These are phyloP conservation scores for Barypeithes pellucidus DNA, from an alignment of 2,888 invertebrate species.

Conservation along the genomic window DNA sequence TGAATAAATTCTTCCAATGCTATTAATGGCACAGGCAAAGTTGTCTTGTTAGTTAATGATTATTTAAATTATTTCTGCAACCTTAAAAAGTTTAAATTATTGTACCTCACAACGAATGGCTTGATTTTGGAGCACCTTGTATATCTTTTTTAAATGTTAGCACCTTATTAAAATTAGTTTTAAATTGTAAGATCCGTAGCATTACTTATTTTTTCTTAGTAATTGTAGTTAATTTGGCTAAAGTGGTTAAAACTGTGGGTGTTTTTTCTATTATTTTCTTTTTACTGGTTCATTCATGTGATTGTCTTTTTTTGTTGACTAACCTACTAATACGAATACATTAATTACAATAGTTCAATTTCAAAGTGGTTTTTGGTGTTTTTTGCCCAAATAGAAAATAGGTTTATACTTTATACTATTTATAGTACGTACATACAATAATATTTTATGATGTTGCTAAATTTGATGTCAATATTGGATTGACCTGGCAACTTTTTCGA, in stretches of 20 bases:
- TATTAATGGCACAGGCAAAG: too few relatives aligned
- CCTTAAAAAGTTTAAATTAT: too few relatives aligned
- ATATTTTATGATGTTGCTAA: too few relatives aligned
- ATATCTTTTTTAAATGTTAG: constrained; percentile 2
- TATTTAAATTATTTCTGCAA: too few relatives aligned
- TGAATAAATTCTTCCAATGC: too few relatives aligned
- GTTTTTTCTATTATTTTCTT: constrained; percentile 3
- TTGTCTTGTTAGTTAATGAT: too few relatives aligned
- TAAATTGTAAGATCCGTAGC: constrained; percentile 19
- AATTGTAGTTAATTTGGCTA: constrained; percentile 15
- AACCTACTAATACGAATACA: constrained; percentile 17
- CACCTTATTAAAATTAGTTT: constrained; percentile 13
- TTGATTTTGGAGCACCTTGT: background rate
- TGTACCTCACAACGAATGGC: background rate
- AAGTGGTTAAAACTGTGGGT: constrained; percentile 25
- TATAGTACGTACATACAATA: too few relatives aligned
- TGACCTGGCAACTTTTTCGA: too few relatives aligned
- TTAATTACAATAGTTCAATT: background rate
- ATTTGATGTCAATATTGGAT: too few relatives aligned
- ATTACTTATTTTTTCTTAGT: constrained; percentile 14
- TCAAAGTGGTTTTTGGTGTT: constrained; percentile 7
- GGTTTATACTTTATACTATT: background rate
- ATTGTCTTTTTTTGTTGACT: constrained; percentile 12
- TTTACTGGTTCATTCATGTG: constrained; percentile 6
- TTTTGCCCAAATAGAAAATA: background rate